A percentile compares a stretch with the other conserved stretches of the same genome.
Conservation (phyloP, 2,113 vertebrate genomes). For the Sula dactylatra region DNA sequence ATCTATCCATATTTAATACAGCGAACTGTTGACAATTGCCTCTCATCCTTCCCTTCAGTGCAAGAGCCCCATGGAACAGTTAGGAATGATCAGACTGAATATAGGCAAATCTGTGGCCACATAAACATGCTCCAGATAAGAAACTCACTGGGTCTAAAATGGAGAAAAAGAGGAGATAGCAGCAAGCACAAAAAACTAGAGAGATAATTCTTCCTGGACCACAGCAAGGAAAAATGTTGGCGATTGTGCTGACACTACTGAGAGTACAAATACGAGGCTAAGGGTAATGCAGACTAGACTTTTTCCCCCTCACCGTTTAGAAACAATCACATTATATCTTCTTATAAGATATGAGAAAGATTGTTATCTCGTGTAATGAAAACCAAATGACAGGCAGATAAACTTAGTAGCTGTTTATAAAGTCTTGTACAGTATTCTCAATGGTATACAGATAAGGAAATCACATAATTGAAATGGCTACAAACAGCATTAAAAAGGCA, state of each 20-base stretch:
- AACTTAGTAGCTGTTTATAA: constrained; percentile 72
- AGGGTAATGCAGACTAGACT: constrained; percentile 43
- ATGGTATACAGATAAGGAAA: constrained; percentile 74
- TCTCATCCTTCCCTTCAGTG: constrained; percentile 6
- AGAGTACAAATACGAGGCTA: neutral
- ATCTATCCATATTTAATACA: constrained; percentile 56
- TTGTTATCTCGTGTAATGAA: constrained; percentile 70
- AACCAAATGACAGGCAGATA: constrained; percentile 77
- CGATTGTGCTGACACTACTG: neutral
- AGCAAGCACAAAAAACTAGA: neutral
- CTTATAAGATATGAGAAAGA: constrained; percentile 66
- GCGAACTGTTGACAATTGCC: constrained; percentile 56
- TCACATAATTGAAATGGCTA: constrained; percentile 69
- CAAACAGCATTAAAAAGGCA: constrained; percentile 56
- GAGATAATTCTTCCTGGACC: constrained; percentile 31
- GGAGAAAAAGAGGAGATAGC: constrained; percentile 27
- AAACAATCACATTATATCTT: constrained; percentile 63
- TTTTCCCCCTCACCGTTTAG: constrained; percentile 43
- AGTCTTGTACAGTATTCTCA: constrained; percentile 74
- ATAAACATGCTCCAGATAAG: constrained; percentile 19
- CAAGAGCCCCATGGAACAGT: neutral
- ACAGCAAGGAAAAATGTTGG: neutral
- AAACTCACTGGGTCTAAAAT: neutral
- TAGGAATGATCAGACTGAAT: constrained; percentile 1
- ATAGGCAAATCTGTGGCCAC: constrained; percentile 15